phyloP scores from a whole-genome alignment of 2,113 vertebrate species.

The Delphinapterus leucas region DNA sequence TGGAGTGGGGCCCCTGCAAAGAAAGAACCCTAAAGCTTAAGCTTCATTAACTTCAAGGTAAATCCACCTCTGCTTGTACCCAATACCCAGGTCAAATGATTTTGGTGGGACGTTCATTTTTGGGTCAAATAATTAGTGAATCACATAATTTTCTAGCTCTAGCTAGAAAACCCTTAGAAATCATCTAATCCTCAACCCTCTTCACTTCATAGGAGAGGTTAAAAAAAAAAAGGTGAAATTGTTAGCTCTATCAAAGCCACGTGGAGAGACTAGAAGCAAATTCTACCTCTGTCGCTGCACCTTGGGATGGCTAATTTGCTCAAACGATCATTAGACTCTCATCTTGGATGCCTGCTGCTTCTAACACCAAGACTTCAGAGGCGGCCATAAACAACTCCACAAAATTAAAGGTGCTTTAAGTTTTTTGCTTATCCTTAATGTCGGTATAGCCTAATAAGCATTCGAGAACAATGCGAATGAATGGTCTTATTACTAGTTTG shows the following conservation, averaged over 20 bases:
- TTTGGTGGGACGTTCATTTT: background rate
- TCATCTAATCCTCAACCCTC: background rate
- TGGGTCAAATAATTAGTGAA: background rate
- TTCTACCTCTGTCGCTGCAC: background rate
- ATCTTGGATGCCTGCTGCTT: background rate
- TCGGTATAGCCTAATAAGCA: background rate
- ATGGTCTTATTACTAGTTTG: background rate
- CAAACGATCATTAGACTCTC: background rate
- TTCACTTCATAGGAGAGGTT: background rate
- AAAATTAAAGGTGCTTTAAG: slow-evolving; percentile 21
- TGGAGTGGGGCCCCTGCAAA: background rate
- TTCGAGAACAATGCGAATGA: background rate
- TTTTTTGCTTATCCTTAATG: background rate
- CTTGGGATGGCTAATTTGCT: background rate
- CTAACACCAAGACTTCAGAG: background rate
- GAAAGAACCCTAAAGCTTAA: slow-evolving; percentile 1
- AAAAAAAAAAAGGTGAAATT: background rate
- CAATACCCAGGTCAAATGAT: background rate
- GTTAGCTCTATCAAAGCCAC: background rate
- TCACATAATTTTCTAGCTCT: background rate
- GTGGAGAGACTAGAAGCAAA: background rate
- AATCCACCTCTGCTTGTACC: background rate
- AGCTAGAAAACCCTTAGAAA: slow-evolving; percentile 22
- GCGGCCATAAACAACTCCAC: background rate
- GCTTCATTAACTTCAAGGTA: background rate